Base-by-base conservation (phyloP, 2,113 vertebrate genomes). In the Corydoras maculifer region DNA sequence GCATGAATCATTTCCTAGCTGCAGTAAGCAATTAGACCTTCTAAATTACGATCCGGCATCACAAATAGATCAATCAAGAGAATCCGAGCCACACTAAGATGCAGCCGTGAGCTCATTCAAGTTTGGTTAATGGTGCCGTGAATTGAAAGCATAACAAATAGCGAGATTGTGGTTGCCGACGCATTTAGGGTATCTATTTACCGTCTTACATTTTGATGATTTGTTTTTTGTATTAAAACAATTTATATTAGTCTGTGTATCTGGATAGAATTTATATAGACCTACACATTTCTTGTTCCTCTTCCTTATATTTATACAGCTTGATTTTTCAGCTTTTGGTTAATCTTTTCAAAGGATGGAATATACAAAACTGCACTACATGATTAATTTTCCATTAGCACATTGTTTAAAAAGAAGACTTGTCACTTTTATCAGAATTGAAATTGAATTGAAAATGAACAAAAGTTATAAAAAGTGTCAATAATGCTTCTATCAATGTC, bases 381-480 rank as follows among this genome's bases (percentile, higher is more conserved):
- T 57, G 54, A 15, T 57, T 3, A 12, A 53, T 53, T 12, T 53
- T 10, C 51, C 51, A 12, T 10, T 53, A 10, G 13, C 3, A 53
- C 9, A 8, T 10, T 53, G 54, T 90, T 83, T 89, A 88, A 88
- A 43, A 43, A 43, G 1, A 43, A 43, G 35, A 5, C 35, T 43
- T 2, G 7, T 8, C 35, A 43, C 35, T 43, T 43, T 43, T 43
- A 43, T 4, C 35, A 4, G 35, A 43, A 43, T 43, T 43, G 35
- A 43, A 43, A 43, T 43, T 8, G 4, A 8, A 43, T 43, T 43
- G 35, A 43, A 43, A 43, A 43, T 43, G 35, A 43, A 43, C 7
- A 43, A 43, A 43, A 43, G 35, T 43, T 43, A 43, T 43, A 43
- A 43, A 43, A 43, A 43, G 35, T 43, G 7, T 43, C 7, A 43